Evolutionary conservation across 1,140 invertebrate species (phyloP), one percentile per base, ranked within the genome.

Genomic region (Lordiphosa clarofinis): DNA sequence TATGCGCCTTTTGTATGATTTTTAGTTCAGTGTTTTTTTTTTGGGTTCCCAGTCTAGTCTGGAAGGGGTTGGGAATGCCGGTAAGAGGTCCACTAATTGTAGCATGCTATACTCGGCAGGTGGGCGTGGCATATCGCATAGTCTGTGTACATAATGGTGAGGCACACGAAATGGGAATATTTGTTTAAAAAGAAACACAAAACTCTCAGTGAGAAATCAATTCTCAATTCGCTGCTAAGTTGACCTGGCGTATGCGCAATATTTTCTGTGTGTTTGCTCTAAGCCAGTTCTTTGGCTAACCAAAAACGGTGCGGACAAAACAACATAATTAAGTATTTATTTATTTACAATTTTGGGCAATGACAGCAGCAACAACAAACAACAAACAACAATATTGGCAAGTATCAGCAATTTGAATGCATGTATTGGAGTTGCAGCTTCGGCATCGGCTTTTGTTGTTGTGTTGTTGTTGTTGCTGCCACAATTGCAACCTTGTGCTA

Each of bases 311-410:
- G 70, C 59, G 57, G 57, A 61, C 76, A 62, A 82, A 70, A 84
- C 78, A 82, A 82, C 78, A 82, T 82, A 82, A 82, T 82, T 82
- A 82, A 82, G 78, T 82, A 84, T 82, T 82, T 82, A 84, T 82
- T 82, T 82, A 84, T 82, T 82, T 82, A 78, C 78, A 76, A 76
- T 84, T 82, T 82, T 84, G 78, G 78, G 78, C 76, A 82, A 84
- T 56, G 70, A 72, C 73, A 47, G 47, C 69, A 72, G 10, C 49
- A 56, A 6, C 56, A 54, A 21, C 58, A n/a, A 55, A n/a, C 52
- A 57, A 33, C 47, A 42, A 28, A 38, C 50, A 56, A 56, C 56
- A 42, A 44, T 44, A 49, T 50, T 58, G 36, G 46, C 28, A 28
- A 31, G 47, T 40, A 43, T 48, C 61, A 60, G 56, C 61, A 65